phyloP scores from a whole-genome alignment of 2,888 invertebrate species.

The Drosophila affinis region DNA sequence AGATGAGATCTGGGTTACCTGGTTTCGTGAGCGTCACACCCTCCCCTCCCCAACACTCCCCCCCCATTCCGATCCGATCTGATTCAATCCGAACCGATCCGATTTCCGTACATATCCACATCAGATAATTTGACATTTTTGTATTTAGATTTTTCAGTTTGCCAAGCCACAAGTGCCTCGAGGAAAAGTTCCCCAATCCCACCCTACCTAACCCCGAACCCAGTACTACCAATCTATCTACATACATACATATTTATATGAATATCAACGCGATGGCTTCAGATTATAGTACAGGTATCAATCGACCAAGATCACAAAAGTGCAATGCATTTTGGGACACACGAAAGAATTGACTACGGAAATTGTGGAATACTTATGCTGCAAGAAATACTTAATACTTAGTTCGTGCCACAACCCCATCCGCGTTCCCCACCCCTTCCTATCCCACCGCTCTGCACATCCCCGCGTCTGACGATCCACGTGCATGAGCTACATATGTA shows the following conservation, averaged over 20 bases:
- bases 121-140: constrained; percentile 2
- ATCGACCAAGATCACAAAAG: constrained; percentile 34
- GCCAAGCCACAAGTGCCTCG: constrained; percentile 71
- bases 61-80: not conserved
- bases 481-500: constrained; percentile 16
- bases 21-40: not conserved
- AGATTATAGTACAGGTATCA: constrained; percentile 18
- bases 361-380: constrained; percentile 13
- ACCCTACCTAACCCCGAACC: not conserved
- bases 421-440: not conserved
- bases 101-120: not conserved
- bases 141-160: constrained; percentile 23
- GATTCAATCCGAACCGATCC: too few species aligned
- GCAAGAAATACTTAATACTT: constrained; percentile 4
- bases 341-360: constrained; percentile 17
- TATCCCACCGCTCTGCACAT: constrained; percentile 48
- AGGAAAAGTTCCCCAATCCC: constrained; percentile 11
- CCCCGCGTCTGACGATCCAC: constrained; percentile 57
- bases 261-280: not conserved
- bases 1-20: not conserved
- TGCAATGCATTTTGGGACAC: constrained; percentile 36
- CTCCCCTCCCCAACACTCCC: not conserved
- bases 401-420: not conserved
- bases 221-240: constrained; percentile 3
- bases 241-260: constrained; percentile 1